phyloP scores from a whole-genome alignment of 2,888 invertebrate species.

The Meiosimyza decipiens region DNA sequence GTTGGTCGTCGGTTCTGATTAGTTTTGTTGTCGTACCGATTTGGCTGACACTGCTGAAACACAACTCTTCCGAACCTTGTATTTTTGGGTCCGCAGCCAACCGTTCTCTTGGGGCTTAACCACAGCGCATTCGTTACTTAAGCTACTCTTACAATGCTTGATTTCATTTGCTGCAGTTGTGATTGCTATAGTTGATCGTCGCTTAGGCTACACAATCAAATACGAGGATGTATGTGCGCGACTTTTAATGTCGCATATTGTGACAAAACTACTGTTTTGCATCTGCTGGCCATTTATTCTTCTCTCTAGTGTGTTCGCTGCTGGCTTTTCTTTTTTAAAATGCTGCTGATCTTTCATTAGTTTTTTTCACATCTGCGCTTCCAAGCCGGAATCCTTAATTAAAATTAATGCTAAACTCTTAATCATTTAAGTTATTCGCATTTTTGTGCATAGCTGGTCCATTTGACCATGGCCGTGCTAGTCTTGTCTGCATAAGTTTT shows the following conservation, averaged over 20 bases:
- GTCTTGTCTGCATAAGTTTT: not conserved
- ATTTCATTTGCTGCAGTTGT: slow-evolving; percentile 45
- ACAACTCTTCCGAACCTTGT: slow-evolving; percentile 25
- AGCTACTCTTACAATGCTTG: slow-evolving; percentile 35
- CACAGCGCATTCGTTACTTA: too few species aligned
- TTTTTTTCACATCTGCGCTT: too few species aligned
- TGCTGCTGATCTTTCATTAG: slow-evolving; percentile 23
- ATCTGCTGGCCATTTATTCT: not conserved
- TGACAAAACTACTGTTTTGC: slow-evolving; percentile 1
- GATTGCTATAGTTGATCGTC: slow-evolving; percentile 42
- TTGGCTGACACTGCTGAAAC: slow-evolving; percentile 3
- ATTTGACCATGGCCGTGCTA: not conserved
- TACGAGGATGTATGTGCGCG: not conserved
- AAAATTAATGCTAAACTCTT: slow-evolving; percentile 52
- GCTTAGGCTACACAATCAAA: not conserved
- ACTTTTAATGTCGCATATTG: slow-evolving; percentile 1
- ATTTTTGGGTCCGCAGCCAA: too few species aligned
- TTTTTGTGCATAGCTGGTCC: not conserved
- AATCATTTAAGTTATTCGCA: slow-evolving; percentile 46
- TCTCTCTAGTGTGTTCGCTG: not conserved
- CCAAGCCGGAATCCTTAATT: slow-evolving; percentile 46
- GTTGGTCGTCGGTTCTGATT: slow-evolving; percentile 1
- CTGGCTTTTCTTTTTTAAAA: slow-evolving; percentile 28
- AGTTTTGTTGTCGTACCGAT: slow-evolving; percentile 21
- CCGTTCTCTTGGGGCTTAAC: too few species aligned